phyloP scores from a whole-genome alignment of 2,113 vertebrate genomes.

The Neotragus pygmaeus region DNA sequence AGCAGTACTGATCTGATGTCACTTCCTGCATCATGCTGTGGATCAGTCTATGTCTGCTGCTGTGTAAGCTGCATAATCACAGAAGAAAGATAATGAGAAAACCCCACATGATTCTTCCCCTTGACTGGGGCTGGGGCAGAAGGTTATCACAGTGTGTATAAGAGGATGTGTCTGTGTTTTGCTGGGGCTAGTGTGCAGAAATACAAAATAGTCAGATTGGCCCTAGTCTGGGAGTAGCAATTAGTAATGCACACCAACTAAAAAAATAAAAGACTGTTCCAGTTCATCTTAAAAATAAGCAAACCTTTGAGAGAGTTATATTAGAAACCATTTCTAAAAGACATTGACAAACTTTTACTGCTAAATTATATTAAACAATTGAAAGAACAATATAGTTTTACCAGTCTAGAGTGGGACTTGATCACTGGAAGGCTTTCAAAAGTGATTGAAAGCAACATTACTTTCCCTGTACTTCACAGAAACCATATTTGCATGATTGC shows the following conservation, averaged over 20 bases:
- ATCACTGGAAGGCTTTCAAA: not conserved
- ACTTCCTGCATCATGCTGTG: not conserved
- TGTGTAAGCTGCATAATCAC: not conserved
- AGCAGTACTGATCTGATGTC: not conserved
- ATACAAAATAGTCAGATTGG: not conserved
- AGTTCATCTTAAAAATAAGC: not conserved
- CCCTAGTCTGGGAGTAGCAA: not conserved
- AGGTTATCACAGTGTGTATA: not conserved
- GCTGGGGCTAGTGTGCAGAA: not conserved
- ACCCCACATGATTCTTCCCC: not conserved
- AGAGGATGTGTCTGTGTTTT: not conserved
- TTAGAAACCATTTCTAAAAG: slow-evolving; percentile 12
- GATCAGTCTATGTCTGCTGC: not conserved
- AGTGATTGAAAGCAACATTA: slow-evolving; percentile 14
- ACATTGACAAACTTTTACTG: not conserved
- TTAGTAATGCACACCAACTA: not conserved
- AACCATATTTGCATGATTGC: slow-evolving; percentile 1
- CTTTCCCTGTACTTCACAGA: slow-evolving; percentile 24
- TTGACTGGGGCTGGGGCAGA: not conserved
- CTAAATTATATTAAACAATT: not conserved
- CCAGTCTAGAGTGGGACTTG: not conserved
- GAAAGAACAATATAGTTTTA: not conserved
- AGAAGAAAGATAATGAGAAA: not conserved
- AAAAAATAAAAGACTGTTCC: not conserved
- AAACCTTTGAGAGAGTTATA: not conserved